phyloP scores from a whole-genome alignment of 2,888 invertebrate species.

The Trissolcus brochymenae region DNA sequence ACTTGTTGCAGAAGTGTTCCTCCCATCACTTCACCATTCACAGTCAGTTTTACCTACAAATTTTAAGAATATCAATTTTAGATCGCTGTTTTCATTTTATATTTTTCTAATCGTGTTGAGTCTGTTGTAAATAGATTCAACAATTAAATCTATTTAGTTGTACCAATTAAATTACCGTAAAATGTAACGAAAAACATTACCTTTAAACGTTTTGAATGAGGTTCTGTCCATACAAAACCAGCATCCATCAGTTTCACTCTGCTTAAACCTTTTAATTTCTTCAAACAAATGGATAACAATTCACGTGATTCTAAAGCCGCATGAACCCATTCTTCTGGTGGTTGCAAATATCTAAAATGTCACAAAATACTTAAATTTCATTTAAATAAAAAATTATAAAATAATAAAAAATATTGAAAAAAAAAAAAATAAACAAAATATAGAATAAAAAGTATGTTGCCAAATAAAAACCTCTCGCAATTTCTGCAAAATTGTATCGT shows the following conservation, averaged over 20 bases:
- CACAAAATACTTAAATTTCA: background rate
- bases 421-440: background rate
- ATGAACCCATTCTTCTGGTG: conserved; percentile 91
- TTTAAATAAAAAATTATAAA: background rate
- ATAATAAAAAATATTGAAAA: background rate
- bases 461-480: conserved; percentile 86
- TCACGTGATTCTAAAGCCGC: conserved; percentile 94
- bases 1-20: conserved; percentile 95
- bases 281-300: conserved; percentile 91
- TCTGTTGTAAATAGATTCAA: no score
- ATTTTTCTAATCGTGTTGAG: no score
- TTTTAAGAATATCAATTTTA: no score
- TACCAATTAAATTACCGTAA: no score
- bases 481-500: conserved; percentile 93
- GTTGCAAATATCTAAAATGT: conserved; percentile 86
- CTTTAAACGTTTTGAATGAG: conserved; percentile 98
- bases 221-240: conserved; percentile 98
- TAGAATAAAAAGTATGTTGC: background rate
- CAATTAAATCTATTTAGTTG: no score
- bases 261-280: conserved; percentile 92
- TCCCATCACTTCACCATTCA: conserved; percentile 95
- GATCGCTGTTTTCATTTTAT: no score
- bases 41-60: conserved; percentile 87
- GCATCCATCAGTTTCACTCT: conserved; percentile 96
- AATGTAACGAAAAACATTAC: conserved; percentile 74